Evolutionary conservation across 2,113 vertebrate species (phyloP), one percentile per base, ranked within the genome.

Genomic region (Mormyrus lacerda): DNA sequence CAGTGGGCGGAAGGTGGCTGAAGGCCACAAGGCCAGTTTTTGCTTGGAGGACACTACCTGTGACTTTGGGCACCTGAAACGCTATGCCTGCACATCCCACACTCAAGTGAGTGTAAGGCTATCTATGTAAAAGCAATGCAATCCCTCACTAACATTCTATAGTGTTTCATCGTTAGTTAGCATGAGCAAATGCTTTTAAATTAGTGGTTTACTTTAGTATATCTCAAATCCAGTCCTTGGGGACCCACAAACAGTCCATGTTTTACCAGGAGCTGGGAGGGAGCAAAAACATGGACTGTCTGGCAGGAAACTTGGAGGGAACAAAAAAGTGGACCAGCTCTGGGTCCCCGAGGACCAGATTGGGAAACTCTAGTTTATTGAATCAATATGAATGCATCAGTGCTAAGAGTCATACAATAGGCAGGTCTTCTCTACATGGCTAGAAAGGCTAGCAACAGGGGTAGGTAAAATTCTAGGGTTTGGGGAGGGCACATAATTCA

Each of bases 11-110:
- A 99, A 98, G 91, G 98, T 99, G 61, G 98, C 98, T 0, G 98
- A 99, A 92, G 98, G 98, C 47, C 98, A 99, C 95, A 99, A 99
- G 91, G 98, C 98, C 86, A 99, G 98, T 92, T 99, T 99, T 94
- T 99, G 98, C 94, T 94, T 99, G 91, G 98, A 99, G 94, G 98
- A 99, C 93, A 98, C 98, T 61, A 99, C 98, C 42, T 99, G 98
- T 4, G 98, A 99, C 93, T 99, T 99, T 0, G 98, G 98, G 50
- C 97, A 99, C 94, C 95, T 98, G 90, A 99, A 99, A 91, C 97
- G 98, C 88, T 99, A 98, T 0, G 98, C 98, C 0, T 99, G 98
- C 92, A 99, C 98, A 0, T 95, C 97, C 3, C 97, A 99, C 90
- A 99, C 98, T 10, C 98, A 99, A 97, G 98, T 99, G 92, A 39